Conservation (phyloP, 2,888 invertebrate genomes). For the Bombylius discolor region DNA sequence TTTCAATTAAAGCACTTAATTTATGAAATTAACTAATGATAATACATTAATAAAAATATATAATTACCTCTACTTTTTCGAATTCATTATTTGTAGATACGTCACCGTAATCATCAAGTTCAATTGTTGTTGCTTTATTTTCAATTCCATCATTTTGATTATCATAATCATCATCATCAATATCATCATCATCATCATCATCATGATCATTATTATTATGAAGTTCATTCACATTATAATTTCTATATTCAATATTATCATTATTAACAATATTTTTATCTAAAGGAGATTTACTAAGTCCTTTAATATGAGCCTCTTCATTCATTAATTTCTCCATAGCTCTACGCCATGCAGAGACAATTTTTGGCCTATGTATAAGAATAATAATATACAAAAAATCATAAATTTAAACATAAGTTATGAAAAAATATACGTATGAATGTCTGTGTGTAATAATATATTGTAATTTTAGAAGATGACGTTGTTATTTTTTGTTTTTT, state of each 20-base stretch:
- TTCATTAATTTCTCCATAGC: conserved; percentile 15
- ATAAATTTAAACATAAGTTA: too few relatives aligned
- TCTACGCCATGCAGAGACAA: conserved; percentile 10
- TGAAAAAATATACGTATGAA: too few relatives aligned
- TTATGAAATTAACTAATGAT: background rate
- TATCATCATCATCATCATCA: conserved; percentile 6
- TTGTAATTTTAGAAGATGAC: too few relatives aligned
- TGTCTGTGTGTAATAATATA: too few relatives aligned
- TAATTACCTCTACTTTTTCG: conserved; percentile 23
- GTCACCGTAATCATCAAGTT: conserved; percentile 10
- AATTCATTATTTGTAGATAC: conserved; percentile 14
- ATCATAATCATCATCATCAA: background rate
- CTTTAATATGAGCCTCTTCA: conserved; percentile 9
- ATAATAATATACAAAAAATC: too few relatives aligned
- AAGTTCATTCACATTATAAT: background rate
- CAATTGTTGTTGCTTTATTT: conserved; percentile 17
- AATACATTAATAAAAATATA: background rate
- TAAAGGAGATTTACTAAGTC: conserved; percentile 2
- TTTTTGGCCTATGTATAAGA: background rate
- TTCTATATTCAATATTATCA: background rate
- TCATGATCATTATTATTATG: conserved; percentile 8
- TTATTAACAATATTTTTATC: background rate
- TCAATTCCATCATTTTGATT: conserved; percentile 13
- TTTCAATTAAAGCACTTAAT: background rate
- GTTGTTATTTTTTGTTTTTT: too few relatives aligned